These are phyloP conservation scores for Bambusicola thoracicus DNA, from an alignment of 2,113 vertebrate genomes.

Conservation along the genomic window DNA sequence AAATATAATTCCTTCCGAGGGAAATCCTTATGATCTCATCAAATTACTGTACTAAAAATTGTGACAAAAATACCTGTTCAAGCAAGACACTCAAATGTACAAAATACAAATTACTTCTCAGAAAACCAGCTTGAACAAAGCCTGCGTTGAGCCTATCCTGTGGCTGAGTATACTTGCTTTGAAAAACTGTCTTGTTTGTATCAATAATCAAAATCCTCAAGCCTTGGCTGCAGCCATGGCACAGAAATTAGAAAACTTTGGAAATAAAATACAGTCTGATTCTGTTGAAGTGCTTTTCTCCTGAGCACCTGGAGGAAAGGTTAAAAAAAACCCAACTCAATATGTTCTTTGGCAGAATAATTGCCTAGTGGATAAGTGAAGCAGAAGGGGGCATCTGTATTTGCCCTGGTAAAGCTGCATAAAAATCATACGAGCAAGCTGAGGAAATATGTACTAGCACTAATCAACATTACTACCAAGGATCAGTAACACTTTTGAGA, in stretches of 20 bases:
- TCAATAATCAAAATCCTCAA: background rate
- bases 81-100: background rate
- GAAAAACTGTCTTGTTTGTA: background rate
- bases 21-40: constrained; percentile 2
- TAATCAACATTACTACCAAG: background rate
- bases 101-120: constrained; percentile 17
- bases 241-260: background rate
- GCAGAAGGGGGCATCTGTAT: background rate
- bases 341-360: background rate
- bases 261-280: background rate
- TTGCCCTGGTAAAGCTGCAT: background rate
- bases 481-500: background rate
- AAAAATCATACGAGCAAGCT: background rate
- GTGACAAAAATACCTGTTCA: constrained; percentile 10
- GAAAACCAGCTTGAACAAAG: background rate
- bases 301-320: background rate
- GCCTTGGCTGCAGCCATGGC: background rate
- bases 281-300: background rate
- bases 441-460: background rate
- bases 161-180: background rate
- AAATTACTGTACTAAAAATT: constrained; percentile 13
- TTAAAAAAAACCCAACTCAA: background rate
- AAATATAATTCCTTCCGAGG: background rate
- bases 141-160: background rate
- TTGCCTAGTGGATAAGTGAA: background rate